A percentile compares a stretch with the other conserved stretches of the same genome.
Evolutionary conservation across 2,113 vertebrate species (phyloP).

Genomic region (Nerophis lumbriciformis): DNA sequence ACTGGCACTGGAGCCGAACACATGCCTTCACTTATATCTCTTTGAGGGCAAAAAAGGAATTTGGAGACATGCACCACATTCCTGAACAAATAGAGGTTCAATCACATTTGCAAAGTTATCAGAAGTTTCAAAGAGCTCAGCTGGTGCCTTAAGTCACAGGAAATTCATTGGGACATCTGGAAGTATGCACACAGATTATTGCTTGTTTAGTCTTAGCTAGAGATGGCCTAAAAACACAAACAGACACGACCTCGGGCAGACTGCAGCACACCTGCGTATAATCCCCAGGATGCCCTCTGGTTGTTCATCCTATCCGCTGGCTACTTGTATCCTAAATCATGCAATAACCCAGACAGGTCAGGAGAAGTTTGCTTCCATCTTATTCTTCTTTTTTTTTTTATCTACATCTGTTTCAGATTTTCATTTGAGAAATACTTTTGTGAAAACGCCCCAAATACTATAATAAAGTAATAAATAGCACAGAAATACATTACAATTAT

Average conservation of each 20-base stretch:
- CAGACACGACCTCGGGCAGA: constrained; percentile 60
- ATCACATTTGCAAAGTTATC: constrained; percentile 75
- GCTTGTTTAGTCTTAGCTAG: constrained; percentile 71
- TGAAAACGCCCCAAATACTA: not conserved
- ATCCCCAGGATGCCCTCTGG: constrained; percentile 65
- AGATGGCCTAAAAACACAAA: constrained; percentile 40
- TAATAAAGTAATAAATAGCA: too few species aligned
- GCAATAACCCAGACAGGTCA: constrained; percentile 53
- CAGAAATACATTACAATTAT: too few species aligned
- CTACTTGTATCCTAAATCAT: constrained; percentile 36
- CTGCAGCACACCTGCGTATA: constrained; percentile 63
- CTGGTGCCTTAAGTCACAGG: constrained; percentile 73
- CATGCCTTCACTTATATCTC: constrained; percentile 43
- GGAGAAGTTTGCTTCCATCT: constrained; percentile 41
- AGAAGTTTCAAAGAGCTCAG: constrained; percentile 74
- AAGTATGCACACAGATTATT: constrained; percentile 76
- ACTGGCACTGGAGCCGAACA: constrained; percentile 3
- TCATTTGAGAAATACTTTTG: not conserved
- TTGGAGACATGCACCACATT: constrained; percentile 56
- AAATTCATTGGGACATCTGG: constrained; percentile 78
- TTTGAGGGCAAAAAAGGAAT: constrained; percentile 51
- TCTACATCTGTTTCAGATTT: constrained; percentile 12
- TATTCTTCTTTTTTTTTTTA: constrained; percentile 7
- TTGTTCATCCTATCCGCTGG: constrained; percentile 50
- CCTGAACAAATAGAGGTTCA: constrained; percentile 66